Percentiles rank a stretch among this genome's conserved stretches.
Evolutionary conservation across 53 echinoderm and acorn worm species (phyloP).

Genomic region (Hippasteria phrygiana): DNA sequence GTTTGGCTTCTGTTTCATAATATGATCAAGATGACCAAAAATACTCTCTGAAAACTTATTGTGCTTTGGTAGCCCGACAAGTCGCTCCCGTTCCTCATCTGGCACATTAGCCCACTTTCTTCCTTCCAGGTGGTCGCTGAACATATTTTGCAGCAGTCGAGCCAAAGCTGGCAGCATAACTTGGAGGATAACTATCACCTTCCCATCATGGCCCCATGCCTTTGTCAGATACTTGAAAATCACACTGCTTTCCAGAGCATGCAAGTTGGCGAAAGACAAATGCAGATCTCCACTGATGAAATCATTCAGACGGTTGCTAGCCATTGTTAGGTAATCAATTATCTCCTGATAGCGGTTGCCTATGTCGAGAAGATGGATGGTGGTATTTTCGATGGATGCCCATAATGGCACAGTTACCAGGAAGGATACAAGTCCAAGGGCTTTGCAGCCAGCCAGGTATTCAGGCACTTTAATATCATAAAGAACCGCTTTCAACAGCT

Average conservation of each 20-base stretch:
- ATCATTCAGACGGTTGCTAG: background rate
- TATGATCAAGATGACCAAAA: constrained; percentile 63
- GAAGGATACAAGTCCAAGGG: constrained; percentile 54
- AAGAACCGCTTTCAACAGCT: constrained; percentile 49
- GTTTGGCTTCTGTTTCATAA: constrained; percentile 52
- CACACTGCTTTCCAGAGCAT: constrained; percentile 15
- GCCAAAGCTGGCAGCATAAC: constrained; percentile 65
- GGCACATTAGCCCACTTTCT: constrained; percentile 54
- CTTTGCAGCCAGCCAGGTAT: constrained; percentile 67
- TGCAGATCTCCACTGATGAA: constrained; percentile 25
- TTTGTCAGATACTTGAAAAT: constrained; percentile 32
- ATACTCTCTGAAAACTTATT: constrained; percentile 72
- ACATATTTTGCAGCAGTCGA: constrained; percentile 63
- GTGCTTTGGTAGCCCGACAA: constrained; percentile 68
- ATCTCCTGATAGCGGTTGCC: constrained; percentile 53
- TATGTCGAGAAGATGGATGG: constrained; percentile 62
- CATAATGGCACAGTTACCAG: constrained; percentile 71
- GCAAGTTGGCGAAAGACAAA: constrained; percentile 4
- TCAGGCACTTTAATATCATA: constrained; percentile 47
- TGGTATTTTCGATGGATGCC: constrained; percentile 51
- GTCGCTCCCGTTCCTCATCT: constrained; percentile 46
- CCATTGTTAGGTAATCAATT: constrained; percentile 38
- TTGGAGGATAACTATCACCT: constrained; percentile 61
- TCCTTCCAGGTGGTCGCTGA: constrained; percentile 67
- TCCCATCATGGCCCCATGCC: constrained; percentile 58